Percentiles rank a stretch among this genome's conserved stretches.
Conservation (phyloP, 92 coral and sea anemone species). For the Parazoanthus atlanticus region DNA sequence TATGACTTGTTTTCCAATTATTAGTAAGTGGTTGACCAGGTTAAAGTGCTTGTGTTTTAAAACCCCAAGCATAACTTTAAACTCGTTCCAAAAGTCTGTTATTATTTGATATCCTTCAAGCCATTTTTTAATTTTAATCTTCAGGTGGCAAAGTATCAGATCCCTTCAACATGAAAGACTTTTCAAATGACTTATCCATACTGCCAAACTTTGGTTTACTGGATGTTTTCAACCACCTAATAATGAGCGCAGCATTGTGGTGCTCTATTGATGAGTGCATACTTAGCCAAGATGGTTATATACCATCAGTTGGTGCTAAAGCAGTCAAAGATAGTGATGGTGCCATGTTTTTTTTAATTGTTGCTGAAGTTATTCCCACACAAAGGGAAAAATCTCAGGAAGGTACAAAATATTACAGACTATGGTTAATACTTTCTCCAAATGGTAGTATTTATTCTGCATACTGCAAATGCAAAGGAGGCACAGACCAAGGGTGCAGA, state of each 20-base stretch:
- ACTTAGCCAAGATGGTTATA: slow-evolving; percentile 67
- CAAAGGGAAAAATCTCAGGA: slow-evolving; percentile 74
- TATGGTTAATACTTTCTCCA: slow-evolving; percentile 64
- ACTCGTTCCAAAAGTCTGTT: too few species aligned
- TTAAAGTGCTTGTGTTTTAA: too few species aligned
- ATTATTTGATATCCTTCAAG: too few species aligned
- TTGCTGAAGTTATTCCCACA: slow-evolving; percentile 69
- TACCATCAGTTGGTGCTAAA: slow-evolving; percentile 48
- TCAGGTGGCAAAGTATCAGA: slow-evolving; percentile 62
- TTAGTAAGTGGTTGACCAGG: too few species aligned
- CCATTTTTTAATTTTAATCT: too few species aligned
- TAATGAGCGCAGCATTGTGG: slow-evolving; percentile 73
- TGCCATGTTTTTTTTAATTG: slow-evolving; percentile 50
- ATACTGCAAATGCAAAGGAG: slow-evolving; percentile 78
- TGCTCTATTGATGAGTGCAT: slow-evolving; percentile 71
- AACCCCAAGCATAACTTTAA: too few species aligned
- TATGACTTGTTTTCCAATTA: too few species aligned
- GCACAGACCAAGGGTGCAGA: slow-evolving; percentile 77
- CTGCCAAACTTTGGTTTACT: slow-evolving; percentile 77
- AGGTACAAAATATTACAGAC: slow-evolving; percentile 59
- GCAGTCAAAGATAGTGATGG: slow-evolving; percentile 68
- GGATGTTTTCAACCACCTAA: slow-evolving; percentile 73
- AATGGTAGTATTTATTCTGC: slow-evolving; percentile 70
- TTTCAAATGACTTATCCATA: slow-evolving; percentile 73
- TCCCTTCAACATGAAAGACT: slow-evolving; percentile 64